Evolutionary conservation across 2,888 invertebrate genomes (phyloP).

Genomic region (Buathra laborator): DNA sequence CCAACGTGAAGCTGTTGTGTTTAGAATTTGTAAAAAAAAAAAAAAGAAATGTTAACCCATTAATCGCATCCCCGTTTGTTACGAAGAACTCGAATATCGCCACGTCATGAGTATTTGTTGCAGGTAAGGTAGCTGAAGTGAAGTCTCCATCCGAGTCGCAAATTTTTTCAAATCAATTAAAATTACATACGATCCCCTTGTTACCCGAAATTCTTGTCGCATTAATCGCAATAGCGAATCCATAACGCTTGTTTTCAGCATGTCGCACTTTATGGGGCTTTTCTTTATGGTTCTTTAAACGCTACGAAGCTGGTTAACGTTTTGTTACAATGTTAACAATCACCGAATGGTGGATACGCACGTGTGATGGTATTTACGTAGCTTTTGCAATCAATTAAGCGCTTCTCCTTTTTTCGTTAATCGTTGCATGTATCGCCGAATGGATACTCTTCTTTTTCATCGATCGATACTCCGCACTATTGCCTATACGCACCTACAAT

Average conservation of each 20-base stretch:
- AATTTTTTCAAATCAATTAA: not conserved
- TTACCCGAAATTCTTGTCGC: slow-evolving; percentile 20
- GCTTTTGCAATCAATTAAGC: not conserved
- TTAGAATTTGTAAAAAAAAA: slow-evolving; percentile 58
- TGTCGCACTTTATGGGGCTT: slow-evolving; percentile 53
- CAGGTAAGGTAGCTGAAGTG: slow-evolving; percentile 59
- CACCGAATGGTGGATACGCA: not conserved
- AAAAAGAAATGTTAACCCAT: slow-evolving; percentile 69
- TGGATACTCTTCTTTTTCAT: slow-evolving; percentile 1
- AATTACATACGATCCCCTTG: slow-evolving; percentile 27
- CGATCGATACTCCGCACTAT: slow-evolving; percentile 4
- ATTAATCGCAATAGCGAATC: slow-evolving; percentile 27
- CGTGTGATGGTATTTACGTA: slow-evolving; percentile 11
- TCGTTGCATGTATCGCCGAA: slow-evolving; percentile 7
- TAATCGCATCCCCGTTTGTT: slow-evolving; percentile 77
- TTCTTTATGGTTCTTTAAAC: slow-evolving; percentile 8
- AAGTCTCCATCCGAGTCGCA: slow-evolving; percentile 20
- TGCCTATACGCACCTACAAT: not conserved
- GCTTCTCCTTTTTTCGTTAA: slow-evolving; percentile 2
- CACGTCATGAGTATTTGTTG: slow-evolving; percentile 51
- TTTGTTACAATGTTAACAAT: not conserved
- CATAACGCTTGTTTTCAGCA: slow-evolving; percentile 67
- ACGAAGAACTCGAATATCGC: slow-evolving; percentile 57
- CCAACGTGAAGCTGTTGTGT: slow-evolving; percentile 63
- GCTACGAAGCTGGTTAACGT: slow-evolving; percentile 21